Percentiles rank a stretch among this genome's conserved stretches.
Evolutionary conservation across 2,888 invertebrate species (phyloP).

Genomic region (Gari tellinella): DNA sequence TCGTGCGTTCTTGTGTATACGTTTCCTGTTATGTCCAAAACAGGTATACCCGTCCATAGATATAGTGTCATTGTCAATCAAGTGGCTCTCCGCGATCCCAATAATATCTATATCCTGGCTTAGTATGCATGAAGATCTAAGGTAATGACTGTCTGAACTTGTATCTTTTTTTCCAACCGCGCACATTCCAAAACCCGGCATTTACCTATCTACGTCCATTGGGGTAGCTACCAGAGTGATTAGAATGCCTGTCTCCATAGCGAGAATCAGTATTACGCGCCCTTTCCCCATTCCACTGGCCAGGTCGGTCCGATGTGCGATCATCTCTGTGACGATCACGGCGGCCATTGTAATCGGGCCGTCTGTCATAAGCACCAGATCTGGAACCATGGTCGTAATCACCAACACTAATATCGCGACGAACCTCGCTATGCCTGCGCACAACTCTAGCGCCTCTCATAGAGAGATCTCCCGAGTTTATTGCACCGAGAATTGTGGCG

Average conservation of each 20-base stretch:
- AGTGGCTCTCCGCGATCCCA: conserved; percentile 38
- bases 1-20: no score
- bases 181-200: background rate
- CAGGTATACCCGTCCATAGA: no score
- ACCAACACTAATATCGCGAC: no score
- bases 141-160: background rate
- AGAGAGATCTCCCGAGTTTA: background rate
- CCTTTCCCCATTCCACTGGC: no score
- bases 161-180: conserved; percentile 2
- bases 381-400: no score
- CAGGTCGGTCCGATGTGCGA: no score
- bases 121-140: background rate
- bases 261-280: no score
- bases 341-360: no score
- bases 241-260: no score
- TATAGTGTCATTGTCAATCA: background rate
- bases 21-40: no score
- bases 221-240: background rate
- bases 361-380: no score
- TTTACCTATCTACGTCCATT: background rate
- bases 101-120: conserved; percentile 17
- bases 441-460: conserved; percentile 5
- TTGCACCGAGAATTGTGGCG: background rate
- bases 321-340: no score
- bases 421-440: background rate